A percentile compares a stretch with the other conserved stretches of the same genome.
phyloP scores from a whole-genome alignment of 2,113 vertebrate species.

The Aphyosemion australe region DNA sequence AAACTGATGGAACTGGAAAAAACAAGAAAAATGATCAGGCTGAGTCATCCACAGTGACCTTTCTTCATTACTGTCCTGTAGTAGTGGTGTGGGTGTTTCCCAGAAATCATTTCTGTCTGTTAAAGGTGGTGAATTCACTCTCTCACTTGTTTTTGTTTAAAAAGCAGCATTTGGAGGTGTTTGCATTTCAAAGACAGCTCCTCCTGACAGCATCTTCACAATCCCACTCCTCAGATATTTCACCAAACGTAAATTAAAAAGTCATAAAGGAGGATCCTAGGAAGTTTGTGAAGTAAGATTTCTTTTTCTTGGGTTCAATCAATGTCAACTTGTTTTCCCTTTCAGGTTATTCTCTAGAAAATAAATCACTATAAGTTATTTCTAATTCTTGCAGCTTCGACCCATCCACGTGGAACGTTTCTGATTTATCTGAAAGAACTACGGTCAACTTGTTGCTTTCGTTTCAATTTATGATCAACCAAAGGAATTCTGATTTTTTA shows the following conservation, averaged over 20 bases:
- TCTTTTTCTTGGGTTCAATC: no score
- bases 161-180: not conserved
- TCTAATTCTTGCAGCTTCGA: no score
- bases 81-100: slow-evolving; percentile 25
- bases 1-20: slow-evolving; percentile 11
- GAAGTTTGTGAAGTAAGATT: no score
- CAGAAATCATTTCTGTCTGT: slow-evolving; percentile 20
- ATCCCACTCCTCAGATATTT: not conserved
- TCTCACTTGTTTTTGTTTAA: not conserved
- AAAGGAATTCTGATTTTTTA: no score
- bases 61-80: slow-evolving; percentile 27
- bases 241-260: not conserved
- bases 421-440: no score
- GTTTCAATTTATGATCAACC: no score
- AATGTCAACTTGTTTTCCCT: no score
- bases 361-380: no score
- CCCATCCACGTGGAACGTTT: no score
- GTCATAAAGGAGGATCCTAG: not conserved
- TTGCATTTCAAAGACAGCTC: not conserved
- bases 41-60: slow-evolving; percentile 43
- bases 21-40: slow-evolving; percentile 16
- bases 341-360: no score
- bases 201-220: no score
- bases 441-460: no score
- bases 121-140: slow-evolving; percentile 7